These are phyloP conservation scores for Pseudomyrmex concolor DNA, from an alignment of 1,140 invertebrate genomes.

Conservation along the genomic window DNA sequence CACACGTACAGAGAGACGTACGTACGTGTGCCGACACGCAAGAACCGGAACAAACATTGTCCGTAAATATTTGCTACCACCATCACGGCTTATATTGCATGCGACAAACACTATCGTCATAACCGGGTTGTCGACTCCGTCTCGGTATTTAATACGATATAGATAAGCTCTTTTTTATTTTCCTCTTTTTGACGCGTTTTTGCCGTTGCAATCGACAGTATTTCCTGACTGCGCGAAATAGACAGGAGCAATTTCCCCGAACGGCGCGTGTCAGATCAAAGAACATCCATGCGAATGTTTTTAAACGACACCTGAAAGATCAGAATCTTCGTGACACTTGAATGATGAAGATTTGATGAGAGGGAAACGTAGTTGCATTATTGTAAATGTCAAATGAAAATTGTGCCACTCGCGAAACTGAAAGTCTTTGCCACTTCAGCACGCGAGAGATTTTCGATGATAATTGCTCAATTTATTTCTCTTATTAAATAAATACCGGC, in stretches of 20 bases:
- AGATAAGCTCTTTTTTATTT: slow-evolving; percentile 33
- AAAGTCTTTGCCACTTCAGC: not conserved
- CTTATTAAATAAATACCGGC: too few relatives aligned
- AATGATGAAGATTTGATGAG: not conserved
- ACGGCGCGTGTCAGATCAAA: not conserved
- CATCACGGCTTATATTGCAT: slow-evolving; percentile 51
- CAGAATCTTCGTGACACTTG: not conserved
- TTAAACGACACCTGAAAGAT: not conserved
- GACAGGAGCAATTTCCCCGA: not conserved
- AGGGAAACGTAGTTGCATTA: not conserved
- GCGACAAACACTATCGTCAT: slow-evolving; percentile 48
- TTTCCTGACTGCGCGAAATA: not conserved
- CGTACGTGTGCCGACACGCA: not conserved
- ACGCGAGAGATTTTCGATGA: too few relatives aligned
- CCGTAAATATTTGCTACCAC: slow-evolving; percentile 58
- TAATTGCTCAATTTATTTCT: too few relatives aligned
- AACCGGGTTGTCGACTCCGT: slow-evolving; percentile 48
- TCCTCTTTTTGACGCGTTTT: slow-evolving; percentile 8
- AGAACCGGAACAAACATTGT: slow-evolving; percentile 33
- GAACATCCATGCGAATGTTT: not conserved
- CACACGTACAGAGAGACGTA: not conserved
- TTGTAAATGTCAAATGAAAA: not conserved
- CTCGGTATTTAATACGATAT: slow-evolving; percentile 45
- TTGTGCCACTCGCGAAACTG: not conserved
- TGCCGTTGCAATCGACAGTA: slow-evolving; percentile 16